A percentile compares a stretch with the other conserved stretches of the same genome.
Evolutionary conservation across 2,797 vertebrate species (phyloP).

Genomic region (Danio tinwini): DNA sequence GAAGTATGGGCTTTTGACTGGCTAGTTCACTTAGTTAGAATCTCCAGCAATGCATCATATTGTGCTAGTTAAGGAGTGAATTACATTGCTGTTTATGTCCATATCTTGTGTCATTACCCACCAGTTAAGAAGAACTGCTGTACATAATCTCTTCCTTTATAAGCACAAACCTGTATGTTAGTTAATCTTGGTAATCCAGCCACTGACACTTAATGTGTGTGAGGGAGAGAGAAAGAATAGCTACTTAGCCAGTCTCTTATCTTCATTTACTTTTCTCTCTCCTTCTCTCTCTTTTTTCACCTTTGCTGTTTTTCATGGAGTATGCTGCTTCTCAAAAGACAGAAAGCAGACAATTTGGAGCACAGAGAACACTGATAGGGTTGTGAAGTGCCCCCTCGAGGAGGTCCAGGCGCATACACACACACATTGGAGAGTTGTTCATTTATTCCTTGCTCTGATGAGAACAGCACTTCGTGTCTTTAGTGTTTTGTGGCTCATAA

Average conservation of each 20-base stretch:
- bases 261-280: constrained; percentile 31
- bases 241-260: constrained; percentile 38
- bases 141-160: constrained; percentile 2
- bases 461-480: constrained; percentile 23
- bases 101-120: not conserved
- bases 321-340: constrained; percentile 41
- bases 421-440: constrained; percentile 39
- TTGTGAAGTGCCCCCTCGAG: constrained; percentile 52
- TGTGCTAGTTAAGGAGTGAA: too few species aligned
- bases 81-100: too few species aligned
- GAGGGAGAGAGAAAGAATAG: constrained; percentile 14
- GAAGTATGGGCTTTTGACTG: too few species aligned
- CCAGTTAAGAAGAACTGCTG: not conserved
- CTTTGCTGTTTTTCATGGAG: not conserved
- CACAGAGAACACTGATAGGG: constrained; percentile 44
- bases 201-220: not conserved
- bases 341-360: constrained; percentile 47
- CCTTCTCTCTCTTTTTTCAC: not conserved
- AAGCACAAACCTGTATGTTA: constrained; percentile 36
- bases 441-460: constrained; percentile 46
- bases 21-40: too few species aligned
- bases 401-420: constrained; percentile 36
- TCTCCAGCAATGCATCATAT: too few species aligned
- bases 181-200: constrained; percentile 34
- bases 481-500: constrained; percentile 33